Evolutionary conservation across 1,140 invertebrate species (phyloP).

Genomic region (Papilio polyxenes): DNA sequence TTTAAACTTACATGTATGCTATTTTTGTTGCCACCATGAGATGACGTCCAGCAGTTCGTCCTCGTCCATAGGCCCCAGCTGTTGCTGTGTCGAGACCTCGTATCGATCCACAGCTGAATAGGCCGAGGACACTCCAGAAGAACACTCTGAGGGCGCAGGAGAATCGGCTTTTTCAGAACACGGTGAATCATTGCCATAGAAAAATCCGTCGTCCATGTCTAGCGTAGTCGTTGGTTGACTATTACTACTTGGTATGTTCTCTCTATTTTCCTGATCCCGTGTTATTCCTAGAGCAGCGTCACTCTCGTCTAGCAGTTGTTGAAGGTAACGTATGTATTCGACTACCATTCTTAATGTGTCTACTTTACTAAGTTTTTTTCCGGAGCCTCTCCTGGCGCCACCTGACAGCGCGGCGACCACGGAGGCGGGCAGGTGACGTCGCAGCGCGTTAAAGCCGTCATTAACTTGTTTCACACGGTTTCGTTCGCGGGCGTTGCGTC

Average conservation of each 20-base stretch:
- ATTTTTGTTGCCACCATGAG: conserved; percentile 89
- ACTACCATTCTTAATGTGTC: conserved; percentile 96
- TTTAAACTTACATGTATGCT: conserved; percentile 67
- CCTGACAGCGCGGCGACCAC: conserved; percentile 87
- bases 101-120: conserved; percentile 76
- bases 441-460: conserved; percentile 93
- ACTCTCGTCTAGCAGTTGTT: conserved; percentile 89
- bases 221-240: conserved; percentile 64
- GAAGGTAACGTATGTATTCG: conserved; percentile 95
- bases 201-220: conserved; percentile 79
- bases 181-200: conserved; percentile 74
- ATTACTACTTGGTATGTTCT: conserved; percentile 70
- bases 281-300: conserved; percentile 77
- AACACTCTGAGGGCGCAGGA: conserved; percentile 88
- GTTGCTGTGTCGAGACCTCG: conserved; percentile 80
- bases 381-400: conserved; percentile 84
- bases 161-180: conserved; percentile 85
- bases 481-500: conserved; percentile 95
- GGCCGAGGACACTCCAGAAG: conserved; percentile 81
- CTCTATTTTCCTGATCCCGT: conserved; percentile 73
- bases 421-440: conserved; percentile 91
- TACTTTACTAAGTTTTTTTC: conserved; percentile 97
- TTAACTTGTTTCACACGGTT: conserved; percentile 98
- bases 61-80: conserved; percentile 85
- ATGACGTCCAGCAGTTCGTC: conserved; percentile 92